A percentile compares a stretch with the other conserved stretches of the same genome.
These are phyloP conservation scores for Hyla sarda DNA, from an alignment of 2,113 vertebrate species.

Conservation along the genomic window DNA sequence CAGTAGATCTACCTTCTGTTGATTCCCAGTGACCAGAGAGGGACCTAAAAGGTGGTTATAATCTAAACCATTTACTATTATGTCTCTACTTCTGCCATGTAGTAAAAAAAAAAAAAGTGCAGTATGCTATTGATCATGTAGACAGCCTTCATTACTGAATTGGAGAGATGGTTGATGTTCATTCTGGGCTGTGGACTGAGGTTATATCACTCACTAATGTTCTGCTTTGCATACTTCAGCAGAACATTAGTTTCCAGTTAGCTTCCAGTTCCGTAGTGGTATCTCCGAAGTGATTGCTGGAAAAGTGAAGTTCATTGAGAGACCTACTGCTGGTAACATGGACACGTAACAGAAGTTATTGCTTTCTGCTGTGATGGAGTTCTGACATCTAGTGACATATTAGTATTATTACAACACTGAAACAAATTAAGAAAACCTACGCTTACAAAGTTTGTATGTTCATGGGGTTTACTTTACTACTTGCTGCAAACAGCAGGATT, in stretches of 20 bases:
- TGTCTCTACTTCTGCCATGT: too few species aligned
- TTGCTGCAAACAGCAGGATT: background rate
- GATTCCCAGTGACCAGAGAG: too few species aligned
- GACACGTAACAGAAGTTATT: background rate
- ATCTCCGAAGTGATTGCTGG: background rate
- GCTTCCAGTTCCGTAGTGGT: background rate
- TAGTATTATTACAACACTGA: background rate
- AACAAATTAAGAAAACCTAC: background rate
- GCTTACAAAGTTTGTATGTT: background rate
- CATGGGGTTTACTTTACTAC: too few species aligned
- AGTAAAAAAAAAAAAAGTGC: too few species aligned
- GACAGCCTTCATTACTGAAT: too few species aligned
- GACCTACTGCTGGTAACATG: background rate
- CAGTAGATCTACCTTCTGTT: too few species aligned
- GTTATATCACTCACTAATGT: too few species aligned
- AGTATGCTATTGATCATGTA: too few species aligned
- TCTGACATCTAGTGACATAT: background rate
- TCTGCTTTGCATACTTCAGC: background rate
- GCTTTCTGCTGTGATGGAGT: background rate
- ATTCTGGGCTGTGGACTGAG: too few species aligned
- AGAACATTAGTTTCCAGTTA: background rate
- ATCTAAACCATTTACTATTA: too few species aligned
- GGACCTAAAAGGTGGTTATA: too few species aligned
- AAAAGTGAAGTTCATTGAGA: background rate
- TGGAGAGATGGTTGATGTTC: too few species aligned